Evolutionary conservation across 1,140 invertebrate genomes (phyloP), one percentile per base, ranked within the genome.

Genomic region (Lineus longissimus): DNA sequence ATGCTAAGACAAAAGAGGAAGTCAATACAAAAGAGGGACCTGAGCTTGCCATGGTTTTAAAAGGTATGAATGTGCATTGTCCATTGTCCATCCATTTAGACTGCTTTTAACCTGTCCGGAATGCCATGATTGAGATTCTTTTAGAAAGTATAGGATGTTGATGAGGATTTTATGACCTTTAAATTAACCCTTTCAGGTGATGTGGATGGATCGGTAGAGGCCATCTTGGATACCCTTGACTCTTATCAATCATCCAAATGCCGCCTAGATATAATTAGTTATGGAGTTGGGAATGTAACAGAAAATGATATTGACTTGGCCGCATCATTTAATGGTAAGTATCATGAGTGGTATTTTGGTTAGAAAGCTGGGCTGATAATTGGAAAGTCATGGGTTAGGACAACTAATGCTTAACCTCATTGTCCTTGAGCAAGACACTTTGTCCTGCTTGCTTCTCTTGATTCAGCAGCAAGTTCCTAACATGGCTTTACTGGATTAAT

Each of bases 191-290:
- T 62, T 69, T 2, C 59, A 78, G 81, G 76, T 55, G 84, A 85
- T 76, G 84, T 85, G 13, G 78, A 83, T 72, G 84, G 84, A 0
- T 95, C 93, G 11, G 86, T 97, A 9, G 95, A 98, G 82, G 95
- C 96, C 0, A 92, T 99, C 67, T 80, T 97, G 43, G 90, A 97
- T 80, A 89, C 94, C 30, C 76, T 98, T 27, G 90, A 93, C 58
- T 94, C 93, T 0, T 99, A 98, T 75, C 83, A 89, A 58, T 87
- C 86, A 54, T 82, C 89, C 4, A 82, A 86, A 29, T 95, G 95
- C 74, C 83, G 86, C 36, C 80, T 99, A 6, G 89, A 95, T 72
- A 76, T 98, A 4, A 86, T 98, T 22, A 89, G 95, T 78, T 95
- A 90, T 81, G 94, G 89, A 4, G 90, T 98, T 22, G 97, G 97